Evolutionary conservation across 2,888 invertebrate species (phyloP).

Genomic region (Lepetodrilus schrolli): DNA sequence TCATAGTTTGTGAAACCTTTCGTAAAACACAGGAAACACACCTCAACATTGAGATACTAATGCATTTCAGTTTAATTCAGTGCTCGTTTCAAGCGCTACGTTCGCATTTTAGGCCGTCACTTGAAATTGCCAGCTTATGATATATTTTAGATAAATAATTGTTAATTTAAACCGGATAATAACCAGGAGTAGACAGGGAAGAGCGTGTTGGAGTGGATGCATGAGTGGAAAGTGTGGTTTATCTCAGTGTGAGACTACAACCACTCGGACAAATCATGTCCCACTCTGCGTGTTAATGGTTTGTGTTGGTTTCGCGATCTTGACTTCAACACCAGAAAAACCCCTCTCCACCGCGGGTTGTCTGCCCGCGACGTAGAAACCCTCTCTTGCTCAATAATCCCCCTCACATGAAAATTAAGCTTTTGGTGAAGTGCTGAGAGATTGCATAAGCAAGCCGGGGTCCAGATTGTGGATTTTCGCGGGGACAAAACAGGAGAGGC

Average conservation of each 20-base stretch:
- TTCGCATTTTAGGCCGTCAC: no score
- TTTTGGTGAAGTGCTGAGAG: not conserved
- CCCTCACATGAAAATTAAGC: conserved; percentile 19
- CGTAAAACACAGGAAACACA: no score
- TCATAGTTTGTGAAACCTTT: no score
- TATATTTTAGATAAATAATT: no score
- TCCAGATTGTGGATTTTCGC: not conserved
- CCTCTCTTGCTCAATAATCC: not conserved
- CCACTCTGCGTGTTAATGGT: not conserved
- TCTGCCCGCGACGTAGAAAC: not conserved
- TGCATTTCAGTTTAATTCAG: no score
- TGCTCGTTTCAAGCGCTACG: no score
- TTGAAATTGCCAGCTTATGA: no score
- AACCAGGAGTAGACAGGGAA: not conserved
- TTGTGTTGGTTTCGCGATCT: conserved; percentile 11
- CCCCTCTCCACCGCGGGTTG: not conserved
- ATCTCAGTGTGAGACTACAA: no score
- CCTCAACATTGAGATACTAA: no score
- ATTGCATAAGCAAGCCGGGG: conserved; percentile 7
- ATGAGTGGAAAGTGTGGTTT: no score
- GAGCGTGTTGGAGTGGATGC: not conserved
- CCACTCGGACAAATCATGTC: no score
- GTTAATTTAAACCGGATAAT: not conserved
- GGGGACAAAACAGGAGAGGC: conserved; percentile 1
- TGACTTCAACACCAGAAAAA: not conserved